Conservation (phyloP, 2,113 vertebrate species). For the Campylomormyrus numenius region DNA sequence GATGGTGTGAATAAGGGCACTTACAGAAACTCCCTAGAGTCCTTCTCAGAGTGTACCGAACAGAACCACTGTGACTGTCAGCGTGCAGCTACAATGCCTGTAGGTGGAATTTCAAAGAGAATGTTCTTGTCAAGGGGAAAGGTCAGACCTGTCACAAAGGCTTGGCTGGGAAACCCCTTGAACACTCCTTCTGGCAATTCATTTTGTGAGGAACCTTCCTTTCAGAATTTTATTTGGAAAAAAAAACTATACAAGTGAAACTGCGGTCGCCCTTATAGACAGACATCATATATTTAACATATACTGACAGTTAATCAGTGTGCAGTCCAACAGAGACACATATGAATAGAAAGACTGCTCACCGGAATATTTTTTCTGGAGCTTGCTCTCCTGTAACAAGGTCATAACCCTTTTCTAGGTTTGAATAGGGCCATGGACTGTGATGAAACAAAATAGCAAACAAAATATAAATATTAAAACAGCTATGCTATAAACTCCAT, state of each 20-base stretch:
- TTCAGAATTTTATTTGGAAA: background rate
- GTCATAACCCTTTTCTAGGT: conserved; percentile 89
- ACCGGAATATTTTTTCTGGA: conserved; percentile 97
- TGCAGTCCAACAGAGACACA: background rate
- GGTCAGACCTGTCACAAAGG: conserved; percentile 29
- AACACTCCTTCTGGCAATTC: conserved; percentile 34
- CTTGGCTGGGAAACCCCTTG: conserved; percentile 44
- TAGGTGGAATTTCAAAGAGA: conserved; percentile 35
- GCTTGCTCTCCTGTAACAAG: conserved; percentile 93
- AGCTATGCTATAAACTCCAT: background rate
- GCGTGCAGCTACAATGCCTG: background rate
- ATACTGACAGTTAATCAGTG: background rate
- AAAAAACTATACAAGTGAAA: background rate
- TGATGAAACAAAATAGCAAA: conserved; percentile 7
- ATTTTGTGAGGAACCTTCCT: conserved; percentile 12
- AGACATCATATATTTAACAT: background rate
- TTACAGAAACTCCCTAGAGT: background rate
- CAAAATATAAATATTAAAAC: conserved; percentile 12
- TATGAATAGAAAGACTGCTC: conserved; percentile 34
- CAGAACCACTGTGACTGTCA: background rate
- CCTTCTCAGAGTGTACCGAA: background rate
- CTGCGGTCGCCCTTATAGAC: background rate
- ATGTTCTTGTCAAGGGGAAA: conserved; percentile 42
- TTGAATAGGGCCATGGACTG: conserved; percentile 96
- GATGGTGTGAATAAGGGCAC: background rate